Evolutionary conservation across 2,888 invertebrate species (phyloP), one percentile per base, ranked within the genome.

Genomic region (Catocala sponsa): DNA sequence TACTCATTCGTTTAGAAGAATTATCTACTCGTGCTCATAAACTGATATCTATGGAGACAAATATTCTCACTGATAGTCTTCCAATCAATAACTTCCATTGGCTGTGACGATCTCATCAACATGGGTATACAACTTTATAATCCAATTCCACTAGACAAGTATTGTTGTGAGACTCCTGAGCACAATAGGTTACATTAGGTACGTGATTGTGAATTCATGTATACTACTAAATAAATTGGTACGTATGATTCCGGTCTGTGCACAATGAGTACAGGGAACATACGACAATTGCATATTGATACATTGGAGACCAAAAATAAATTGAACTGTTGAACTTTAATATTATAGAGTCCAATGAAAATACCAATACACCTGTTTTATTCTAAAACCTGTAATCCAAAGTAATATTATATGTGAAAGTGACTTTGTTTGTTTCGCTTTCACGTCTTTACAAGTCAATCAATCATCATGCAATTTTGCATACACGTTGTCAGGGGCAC

Each of bases 201-300:
- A 74, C 55, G 68, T 74, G 71, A 74, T 69, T 76, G 75, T 71
- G 74, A 75, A 72, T 72, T 67, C 63, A 52, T 74, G 70, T 74
- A 78, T 71, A 68, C 65, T 62, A 67, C 72, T 71, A 81, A 72
- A 72, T 74, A 72, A 81, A 79, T 79, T 75, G 78, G 66, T 74
- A 68, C 74, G 47, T 74, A 69, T 73, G 69, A 81, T 83, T 82
- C 82, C 82, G 83, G 79, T 72, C 70, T 69, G 70, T 63, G 59
- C 60, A 72, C 72, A 71, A 74, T 71, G 52, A 47, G 4, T 68
- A 55, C 57, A 58, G 55, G 59, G 49, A 63, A 61, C 59, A 65
- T 44, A 11, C 25, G 47, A 49, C 47, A 73, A 57, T 15, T 53
- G 50, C 54, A 61, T 42, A 65, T 62, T 58, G 44, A 32, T 56